Evolutionary conservation across 2,113 vertebrate species (phyloP).

Genomic region (Mystacornis crossleyi): DNA sequence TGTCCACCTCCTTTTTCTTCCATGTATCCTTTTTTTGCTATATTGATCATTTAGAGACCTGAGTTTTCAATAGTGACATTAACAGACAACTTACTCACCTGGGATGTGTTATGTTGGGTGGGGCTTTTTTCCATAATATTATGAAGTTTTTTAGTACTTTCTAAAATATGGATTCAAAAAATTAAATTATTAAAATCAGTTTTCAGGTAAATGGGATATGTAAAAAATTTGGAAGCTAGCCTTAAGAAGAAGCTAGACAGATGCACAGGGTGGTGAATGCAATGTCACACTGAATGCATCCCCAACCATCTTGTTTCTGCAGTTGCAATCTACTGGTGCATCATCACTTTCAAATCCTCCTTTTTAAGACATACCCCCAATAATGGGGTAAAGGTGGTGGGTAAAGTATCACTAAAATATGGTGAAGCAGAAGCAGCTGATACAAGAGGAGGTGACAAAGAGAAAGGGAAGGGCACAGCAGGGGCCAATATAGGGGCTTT

Average conservation of each 20-base stretch:
- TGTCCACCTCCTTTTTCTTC: not conserved
- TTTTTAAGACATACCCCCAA: not conserved
- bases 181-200: not conserved
- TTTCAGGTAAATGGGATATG: not conserved
- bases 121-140: not conserved
- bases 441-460: not conserved
- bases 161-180: not conserved
- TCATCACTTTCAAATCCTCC: not conserved
- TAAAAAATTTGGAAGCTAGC: not conserved
- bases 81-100: not conserved
- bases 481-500: not conserved
- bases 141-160: not conserved
- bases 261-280: not conserved
- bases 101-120: not conserved
- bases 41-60: not conserved
- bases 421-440: not conserved
- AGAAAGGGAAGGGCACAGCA: not conserved
- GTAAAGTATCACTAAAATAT: not conserved
- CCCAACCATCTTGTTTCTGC: not conserved
- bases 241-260: not conserved
- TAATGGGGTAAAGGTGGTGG: too few species aligned
- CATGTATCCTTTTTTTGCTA: rapidly evolving
- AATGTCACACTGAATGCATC: not conserved
- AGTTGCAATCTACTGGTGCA: not conserved
- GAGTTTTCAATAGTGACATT: not conserved